Percentiles rank a stretch among this genome's conserved stretches.
Conservation (phyloP, 2,888 invertebrate species). For the Leptinotarsa juncta region DNA sequence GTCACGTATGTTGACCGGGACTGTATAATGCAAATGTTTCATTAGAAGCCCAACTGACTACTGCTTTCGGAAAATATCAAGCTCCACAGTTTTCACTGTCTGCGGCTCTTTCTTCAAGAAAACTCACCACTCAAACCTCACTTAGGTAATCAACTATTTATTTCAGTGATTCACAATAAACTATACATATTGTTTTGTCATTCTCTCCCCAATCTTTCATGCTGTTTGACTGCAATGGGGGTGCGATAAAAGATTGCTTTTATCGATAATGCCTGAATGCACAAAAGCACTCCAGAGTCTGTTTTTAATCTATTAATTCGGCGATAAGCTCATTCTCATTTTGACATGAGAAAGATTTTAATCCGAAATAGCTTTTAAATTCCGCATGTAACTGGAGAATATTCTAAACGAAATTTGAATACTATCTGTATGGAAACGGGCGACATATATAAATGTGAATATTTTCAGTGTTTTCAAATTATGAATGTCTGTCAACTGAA, state of each 20-base stretch:
- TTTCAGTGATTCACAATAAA: too few species aligned
- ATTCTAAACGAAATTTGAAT: slow-evolving; percentile 16
- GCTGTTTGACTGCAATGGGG: not conserved
- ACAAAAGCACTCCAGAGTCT: slow-evolving; percentile 13
- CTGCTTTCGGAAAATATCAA: too few species aligned
- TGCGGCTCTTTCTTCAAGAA: too few species aligned
- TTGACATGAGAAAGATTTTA: slow-evolving; percentile 12
- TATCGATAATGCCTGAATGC: slow-evolving; percentile 26
- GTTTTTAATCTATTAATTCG: slow-evolving; percentile 26
- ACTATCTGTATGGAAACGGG: not conserved
- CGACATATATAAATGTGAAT: not conserved
- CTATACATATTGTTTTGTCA: not conserved
- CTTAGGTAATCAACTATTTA: too few species aligned
- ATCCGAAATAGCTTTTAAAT: slow-evolving; percentile 19
- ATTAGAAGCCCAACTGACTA: too few species aligned
- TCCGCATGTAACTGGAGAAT: slow-evolving; percentile 1
- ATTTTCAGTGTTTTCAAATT: not conserved
- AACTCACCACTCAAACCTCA: too few species aligned
- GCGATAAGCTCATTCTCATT: slow-evolving; percentile 14
- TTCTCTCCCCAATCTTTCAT: not conserved
- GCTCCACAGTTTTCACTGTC: too few species aligned
- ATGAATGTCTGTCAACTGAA: not conserved
- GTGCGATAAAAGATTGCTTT: slow-evolving; percentile 15
- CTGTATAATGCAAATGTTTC: too few species aligned
- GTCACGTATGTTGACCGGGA: too few species aligned